These are phyloP conservation scores for Nestor notabilis DNA, from an alignment of 2,113 vertebrate genomes.

Conservation along the genomic window DNA sequence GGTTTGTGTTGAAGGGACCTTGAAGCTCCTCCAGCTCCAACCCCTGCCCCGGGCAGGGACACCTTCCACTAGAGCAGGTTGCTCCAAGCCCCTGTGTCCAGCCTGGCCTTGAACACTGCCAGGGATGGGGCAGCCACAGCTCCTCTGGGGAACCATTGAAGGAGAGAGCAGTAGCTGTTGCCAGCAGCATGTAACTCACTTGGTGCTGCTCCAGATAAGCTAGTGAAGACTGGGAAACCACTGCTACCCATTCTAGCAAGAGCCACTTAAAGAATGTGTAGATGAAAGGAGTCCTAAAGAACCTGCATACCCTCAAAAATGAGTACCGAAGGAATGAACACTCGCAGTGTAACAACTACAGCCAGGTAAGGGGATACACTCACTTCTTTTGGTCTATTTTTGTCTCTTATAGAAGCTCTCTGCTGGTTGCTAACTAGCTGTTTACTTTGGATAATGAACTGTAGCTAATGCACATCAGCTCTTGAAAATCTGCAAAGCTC, in stretches of 20 bases:
- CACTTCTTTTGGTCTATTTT: background rate
- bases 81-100: too few relatives aligned
- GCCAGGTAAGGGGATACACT: background rate
- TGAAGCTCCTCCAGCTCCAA: too few relatives aligned
- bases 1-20: too few relatives aligned
- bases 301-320: background rate
- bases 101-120: too few relatives aligned
- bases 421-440: background rate
- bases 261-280: background rate
- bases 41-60: too few relatives aligned
- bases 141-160: background rate
- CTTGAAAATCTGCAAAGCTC: background rate
- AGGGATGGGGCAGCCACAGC: too few relatives aligned
- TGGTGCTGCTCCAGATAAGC: background rate
- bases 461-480: background rate
- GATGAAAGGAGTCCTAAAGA: background rate
- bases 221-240: background rate
- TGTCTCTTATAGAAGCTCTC: background rate
- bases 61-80: too few relatives aligned
- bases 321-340: background rate
- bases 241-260: fast-evolving
- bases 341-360: fast-evolving
- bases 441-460: background rate
- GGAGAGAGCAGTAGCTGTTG: background rate
- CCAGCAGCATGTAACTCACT: background rate